Evolutionary conservation across 2,797 vertebrate genomes (phyloP), one percentile per base, ranked within the genome.

Genomic region (Scleropages formosus): DNA sequence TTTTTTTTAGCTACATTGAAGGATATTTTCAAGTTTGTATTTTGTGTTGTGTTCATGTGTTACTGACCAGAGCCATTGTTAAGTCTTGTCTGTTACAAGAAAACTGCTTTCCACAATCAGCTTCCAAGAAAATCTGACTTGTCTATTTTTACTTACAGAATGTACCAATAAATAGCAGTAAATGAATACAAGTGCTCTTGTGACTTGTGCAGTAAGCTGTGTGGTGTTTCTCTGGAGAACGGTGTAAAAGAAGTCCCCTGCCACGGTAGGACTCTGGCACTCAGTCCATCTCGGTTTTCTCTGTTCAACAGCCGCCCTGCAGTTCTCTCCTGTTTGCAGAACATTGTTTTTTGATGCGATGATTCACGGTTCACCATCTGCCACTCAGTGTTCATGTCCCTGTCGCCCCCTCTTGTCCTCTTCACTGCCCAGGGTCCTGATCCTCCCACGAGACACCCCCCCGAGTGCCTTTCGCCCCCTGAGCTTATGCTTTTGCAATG

Each of bases 1-100:
- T 18, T 22, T 39, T 39, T 39, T 53, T 76, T 77, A 80, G 79
- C 79, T 73, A 56, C 75, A 69, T 75, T 72, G 64, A 27, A 74
- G 77, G 66, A 51, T 67, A 82, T 78, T 63, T 62, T 79, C 77
- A 77, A 68, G 58, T 66, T 22, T 65, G 78, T 77, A 67, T 78
- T 24, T 20, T n/a, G n/a, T n/a, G n/a, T n/a, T n/a, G n/a, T n/a
- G n/a, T n/a, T 72, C 72, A 16, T 72, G 65, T 78, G 73, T 78
- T 72, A 78, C 75, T 73, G 66, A 58, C 18, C 4, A 67, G 18
- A n/a, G 56, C 26, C 75, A 10, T 39, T 39, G 39, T 39, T 39
- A 22, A 0, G 63, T 18, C 31, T 13, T 44, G 67, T 73, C 20
- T 72, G 44, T 53, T 66, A 27, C 51, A 24, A 10, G 51, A 16